phyloP scores from a whole-genome alignment of 2,113 vertebrate genomes.

The Grammomys surdaster region DNA sequence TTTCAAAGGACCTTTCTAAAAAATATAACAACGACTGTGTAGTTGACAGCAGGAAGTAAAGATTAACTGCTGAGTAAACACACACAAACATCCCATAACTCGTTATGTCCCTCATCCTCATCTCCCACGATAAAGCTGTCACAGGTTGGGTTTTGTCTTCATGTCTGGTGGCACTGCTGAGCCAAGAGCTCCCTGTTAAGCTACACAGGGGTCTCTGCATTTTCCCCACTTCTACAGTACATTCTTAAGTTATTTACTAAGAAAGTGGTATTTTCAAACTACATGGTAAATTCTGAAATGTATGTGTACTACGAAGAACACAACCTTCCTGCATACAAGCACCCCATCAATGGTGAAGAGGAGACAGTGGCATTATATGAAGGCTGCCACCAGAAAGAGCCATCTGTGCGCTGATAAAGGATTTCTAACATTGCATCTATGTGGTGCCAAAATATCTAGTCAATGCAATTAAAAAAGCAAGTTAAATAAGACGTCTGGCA shows the following conservation, averaged over 20 bases:
- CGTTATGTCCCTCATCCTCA: not conserved
- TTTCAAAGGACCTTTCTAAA: slow-evolving; percentile 27
- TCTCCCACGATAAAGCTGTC: not conserved
- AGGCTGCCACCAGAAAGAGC: slow-evolving; percentile 53
- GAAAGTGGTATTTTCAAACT: slow-evolving; percentile 25
- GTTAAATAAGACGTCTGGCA: slow-evolving; percentile 64
- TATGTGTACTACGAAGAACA: slow-evolving; percentile 15
- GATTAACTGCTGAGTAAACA: not conserved
- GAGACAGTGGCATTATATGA: not conserved
- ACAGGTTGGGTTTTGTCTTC: not conserved
- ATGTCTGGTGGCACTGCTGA: not conserved
- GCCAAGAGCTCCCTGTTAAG: not conserved
- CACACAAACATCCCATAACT: not conserved
- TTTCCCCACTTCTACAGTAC: not conserved
- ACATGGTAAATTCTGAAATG: not conserved
- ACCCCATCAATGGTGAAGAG: not conserved
- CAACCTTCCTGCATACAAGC: not conserved
- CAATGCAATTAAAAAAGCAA: slow-evolving; percentile 55
- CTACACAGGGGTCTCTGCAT: not conserved
- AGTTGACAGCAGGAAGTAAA: not conserved
- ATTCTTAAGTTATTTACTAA: slow-evolving; percentile 7
- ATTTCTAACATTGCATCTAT: slow-evolving; percentile 51
- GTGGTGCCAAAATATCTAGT: slow-evolving; percentile 63
- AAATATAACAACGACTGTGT: slow-evolving; percentile 1
- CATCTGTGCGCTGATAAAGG: slow-evolving; percentile 55